Base-by-base conservation (phyloP, 2,888 invertebrate species). In the Stegophylla sp. region DNA sequence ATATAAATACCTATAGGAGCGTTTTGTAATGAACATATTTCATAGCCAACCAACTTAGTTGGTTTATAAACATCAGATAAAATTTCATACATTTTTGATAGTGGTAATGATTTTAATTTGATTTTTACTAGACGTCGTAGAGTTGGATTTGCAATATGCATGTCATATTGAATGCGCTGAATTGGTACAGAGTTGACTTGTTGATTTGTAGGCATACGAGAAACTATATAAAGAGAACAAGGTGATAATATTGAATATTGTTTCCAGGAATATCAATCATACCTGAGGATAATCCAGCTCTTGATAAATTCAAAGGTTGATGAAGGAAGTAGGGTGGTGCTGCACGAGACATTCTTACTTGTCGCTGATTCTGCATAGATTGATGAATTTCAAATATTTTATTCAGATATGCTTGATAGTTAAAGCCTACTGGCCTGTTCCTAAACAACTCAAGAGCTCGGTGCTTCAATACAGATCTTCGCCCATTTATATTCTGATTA, bases 51-150 rank as follows among this genome's bases (percentile, higher is more conserved):
- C 86, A 97, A 89, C 82, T 94, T 94, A 28, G 95, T 94, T 0
- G 97, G 96, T 87, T 95, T 95, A 85, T 97, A 89, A 64, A 98
- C 89, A 86, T 96, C 95, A 1, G 91, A 93, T 82, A 95, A 86
- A 83, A 94, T 90, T 87, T 97, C 97, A 87, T 94, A 98, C n/a
- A n/a, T n/a, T n/a, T n/a, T n/a, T n/a, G n/a, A n/a, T 88, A 98
- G 98, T 3, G 98, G 97, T 74, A 98, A 88, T 85, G 92, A 92
- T 86, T 95, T 96, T 84, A 97, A 91, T 85, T 92, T 91, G n/a
- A 98, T 96, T 87, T 97, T 96, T 0, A 97, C 96, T 86, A 96
- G 87, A 92, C 92, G 53, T 88, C 89, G 83, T 89, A 89, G 83
- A 88, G 85, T 41, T 89, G 86, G 63, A 9, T 0, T 7, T 15